A percentile compares a stretch with the other conserved stretches of the same genome.
These are phyloP conservation scores for Troilus luridus DNA, from an alignment of 2,888 invertebrate genomes.

Conservation along the genomic window DNA sequence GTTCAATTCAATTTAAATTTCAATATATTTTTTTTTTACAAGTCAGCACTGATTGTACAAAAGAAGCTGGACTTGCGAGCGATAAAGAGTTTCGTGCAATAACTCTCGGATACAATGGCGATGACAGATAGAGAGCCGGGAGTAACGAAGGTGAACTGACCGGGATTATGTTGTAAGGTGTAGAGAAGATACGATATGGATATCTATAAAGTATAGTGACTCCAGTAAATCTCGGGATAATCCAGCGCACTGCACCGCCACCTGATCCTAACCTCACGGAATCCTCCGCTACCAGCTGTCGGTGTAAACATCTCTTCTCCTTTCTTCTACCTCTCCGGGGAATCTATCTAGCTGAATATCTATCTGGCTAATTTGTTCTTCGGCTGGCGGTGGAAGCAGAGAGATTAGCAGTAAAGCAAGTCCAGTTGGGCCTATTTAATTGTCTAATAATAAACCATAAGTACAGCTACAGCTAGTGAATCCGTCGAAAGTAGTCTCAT, in stretches of 20 bases:
- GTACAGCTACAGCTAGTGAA: too few relatives aligned
- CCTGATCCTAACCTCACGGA: background rate
- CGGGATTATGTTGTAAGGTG: slow-evolving; percentile 43
- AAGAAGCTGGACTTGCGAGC: background rate
- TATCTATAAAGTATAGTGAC: background rate
- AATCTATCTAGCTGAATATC: background rate
- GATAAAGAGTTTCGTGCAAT: background rate
- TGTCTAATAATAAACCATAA: too few relatives aligned
- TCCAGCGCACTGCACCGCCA: background rate
- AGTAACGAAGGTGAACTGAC: background rate
- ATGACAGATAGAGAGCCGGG: background rate
- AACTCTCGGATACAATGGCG: background rate
- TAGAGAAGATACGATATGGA: slow-evolving; percentile 24
- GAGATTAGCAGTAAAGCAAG: too few relatives aligned
- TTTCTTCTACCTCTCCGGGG: background rate
- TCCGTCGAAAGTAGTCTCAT: too few relatives aligned
- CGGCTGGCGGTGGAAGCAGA: too few relatives aligned
- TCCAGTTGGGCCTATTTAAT: too few relatives aligned
- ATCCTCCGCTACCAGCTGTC: background rate
- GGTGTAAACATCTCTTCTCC: background rate
- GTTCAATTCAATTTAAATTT: too few relatives aligned
- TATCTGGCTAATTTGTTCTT: background rate
- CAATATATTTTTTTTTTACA: background rate
- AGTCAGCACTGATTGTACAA: background rate
- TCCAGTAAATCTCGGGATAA: slow-evolving; percentile 13